A percentile compares a stretch with the other conserved stretches of the same genome.
Evolutionary conservation across 2,797 vertebrate species (phyloP).

Genomic region (Takifugu ocellatus): DNA sequence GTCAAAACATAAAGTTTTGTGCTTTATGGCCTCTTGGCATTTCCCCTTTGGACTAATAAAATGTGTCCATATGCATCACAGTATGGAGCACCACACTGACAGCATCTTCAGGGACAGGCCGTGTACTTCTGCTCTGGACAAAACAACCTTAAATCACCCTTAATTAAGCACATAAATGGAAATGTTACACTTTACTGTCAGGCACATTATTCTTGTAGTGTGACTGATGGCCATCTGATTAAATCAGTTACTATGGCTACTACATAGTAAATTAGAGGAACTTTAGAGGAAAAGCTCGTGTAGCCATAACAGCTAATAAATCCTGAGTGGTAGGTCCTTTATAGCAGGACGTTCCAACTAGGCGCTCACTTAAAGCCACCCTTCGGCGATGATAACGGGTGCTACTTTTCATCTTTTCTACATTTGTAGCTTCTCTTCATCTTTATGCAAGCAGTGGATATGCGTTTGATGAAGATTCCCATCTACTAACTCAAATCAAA

Average conservation of each 20-base stretch:
- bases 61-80: too few relatives aligned
- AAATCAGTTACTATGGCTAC: not conserved
- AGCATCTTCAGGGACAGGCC: too few relatives aligned
- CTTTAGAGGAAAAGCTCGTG: not conserved
- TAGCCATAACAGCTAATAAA: not conserved
- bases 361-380: not conserved
- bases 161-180: not conserved
- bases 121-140: not conserved
- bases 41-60: too few relatives aligned
- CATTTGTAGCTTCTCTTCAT: not conserved
- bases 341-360: not conserved
- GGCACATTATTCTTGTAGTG: not conserved
- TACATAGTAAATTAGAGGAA: not conserved
- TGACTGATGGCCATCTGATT: constrained; percentile 11
- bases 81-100: too few relatives aligned
- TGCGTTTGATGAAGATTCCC: constrained; percentile 26
- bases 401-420: not conserved
- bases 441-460: constrained; percentile 4
- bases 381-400: not conserved
- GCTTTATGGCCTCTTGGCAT: too few relatives aligned
- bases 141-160: not conserved
- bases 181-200: not conserved
- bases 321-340: not conserved
- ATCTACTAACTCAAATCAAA: constrained; percentile 65
- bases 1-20: not conserved